Conservation (phyloP, 2,888 invertebrate genomes). For the Sceliomorpha sp. region DNA sequence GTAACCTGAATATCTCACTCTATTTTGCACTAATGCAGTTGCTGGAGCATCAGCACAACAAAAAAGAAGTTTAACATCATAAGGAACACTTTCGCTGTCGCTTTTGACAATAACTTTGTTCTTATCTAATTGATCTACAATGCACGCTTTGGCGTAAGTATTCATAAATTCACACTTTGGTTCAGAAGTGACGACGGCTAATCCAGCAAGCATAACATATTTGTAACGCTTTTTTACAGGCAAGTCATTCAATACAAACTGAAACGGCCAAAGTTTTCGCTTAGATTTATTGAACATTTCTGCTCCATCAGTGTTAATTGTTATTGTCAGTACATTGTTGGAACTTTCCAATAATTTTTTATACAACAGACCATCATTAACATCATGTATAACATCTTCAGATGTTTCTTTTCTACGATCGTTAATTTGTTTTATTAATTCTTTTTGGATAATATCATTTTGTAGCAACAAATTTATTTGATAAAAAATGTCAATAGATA, state of each 20-base stretch:
- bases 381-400: constrained; percentile 4
- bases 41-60: not conserved
- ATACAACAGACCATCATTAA: constrained; percentile 4
- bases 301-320: constrained; percentile 30
- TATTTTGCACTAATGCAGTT: not conserved
- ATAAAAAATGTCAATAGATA: constrained; percentile 4
- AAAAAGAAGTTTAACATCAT: not conserved
- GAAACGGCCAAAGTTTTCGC: constrained; percentile 27
- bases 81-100: not conserved
- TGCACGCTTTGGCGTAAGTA: constrained; percentile 19
- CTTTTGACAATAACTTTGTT: not conserved
- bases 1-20: not conserved
- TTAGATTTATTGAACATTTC: constrained; percentile 24
- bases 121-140: constrained; percentile 14
- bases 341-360: constrained; percentile 1
- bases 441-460: no score
- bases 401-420: no score
- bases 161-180: constrained; percentile 17
- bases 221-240: constrained; percentile 15
- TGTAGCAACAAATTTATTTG: not conserved
- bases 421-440: no score
- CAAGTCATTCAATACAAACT: constrained; percentile 31
- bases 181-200: constrained; percentile 22
- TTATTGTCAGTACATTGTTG: not conserved
- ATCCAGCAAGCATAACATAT: constrained; percentile 16